These are phyloP conservation scores for Pyrgilauda ruficollis DNA, from an alignment of 2,113 vertebrate genomes.

Conservation along the genomic window DNA sequence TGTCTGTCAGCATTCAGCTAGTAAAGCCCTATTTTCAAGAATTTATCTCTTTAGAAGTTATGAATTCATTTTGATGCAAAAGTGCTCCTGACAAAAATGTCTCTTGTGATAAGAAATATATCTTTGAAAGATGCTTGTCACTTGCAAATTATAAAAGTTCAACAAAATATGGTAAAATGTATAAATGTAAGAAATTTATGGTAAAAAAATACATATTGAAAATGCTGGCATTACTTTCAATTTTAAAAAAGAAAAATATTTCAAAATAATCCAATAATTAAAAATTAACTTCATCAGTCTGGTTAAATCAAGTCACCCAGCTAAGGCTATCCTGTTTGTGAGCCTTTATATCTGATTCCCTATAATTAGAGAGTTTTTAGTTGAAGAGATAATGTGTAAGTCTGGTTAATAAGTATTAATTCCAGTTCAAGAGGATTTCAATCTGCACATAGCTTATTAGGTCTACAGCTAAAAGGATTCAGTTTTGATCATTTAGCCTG, in stretches of 20 bases:
- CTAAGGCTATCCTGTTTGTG: background rate
- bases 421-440: constrained; percentile 18
- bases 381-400: background rate
- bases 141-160: background rate
- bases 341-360: background rate
- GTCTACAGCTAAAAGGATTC: background rate
- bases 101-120: background rate
- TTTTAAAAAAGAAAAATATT: background rate
- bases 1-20: background rate
- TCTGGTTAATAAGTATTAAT: background rate
- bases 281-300: background rate
- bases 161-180: background rate
- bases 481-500: background rate
- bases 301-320: background rate
- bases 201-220: background rate
- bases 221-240: background rate
- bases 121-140: background rate
- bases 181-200: background rate
- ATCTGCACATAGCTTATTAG: background rate
- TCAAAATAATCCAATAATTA: background rate
- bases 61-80: background rate
- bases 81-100: background rate
- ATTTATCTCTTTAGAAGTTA: background rate
- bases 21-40: background rate
- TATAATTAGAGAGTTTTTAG: background rate